These are phyloP conservation scores for Zaprionus ghesquierei DNA, from an alignment of 1,140 invertebrate genomes.

Conservation along the genomic window DNA sequence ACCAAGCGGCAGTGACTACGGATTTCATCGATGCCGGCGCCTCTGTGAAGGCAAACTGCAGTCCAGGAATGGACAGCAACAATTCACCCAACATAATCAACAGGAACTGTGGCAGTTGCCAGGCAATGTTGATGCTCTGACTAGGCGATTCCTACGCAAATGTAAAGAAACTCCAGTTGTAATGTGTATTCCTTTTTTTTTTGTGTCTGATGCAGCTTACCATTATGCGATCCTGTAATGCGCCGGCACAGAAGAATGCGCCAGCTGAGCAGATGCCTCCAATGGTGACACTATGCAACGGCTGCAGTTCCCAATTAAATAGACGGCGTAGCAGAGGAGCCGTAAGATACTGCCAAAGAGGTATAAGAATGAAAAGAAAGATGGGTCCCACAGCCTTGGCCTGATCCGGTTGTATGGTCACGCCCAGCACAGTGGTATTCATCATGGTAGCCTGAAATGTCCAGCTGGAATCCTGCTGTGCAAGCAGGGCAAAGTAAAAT, in stretches of 20 bases:
- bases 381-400: slow-evolving; percentile 79
- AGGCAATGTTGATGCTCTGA: slow-evolving; percentile 63
- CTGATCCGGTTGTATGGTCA: slow-evolving; percentile 77
- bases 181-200: not conserved
- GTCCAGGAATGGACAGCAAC: slow-evolving; percentile 75
- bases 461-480: slow-evolving; percentile 82
- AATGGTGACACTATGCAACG: slow-evolving; percentile 71
- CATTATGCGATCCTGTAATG: slow-evolving; percentile 65
- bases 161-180: not conserved
- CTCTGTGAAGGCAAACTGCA: slow-evolving; percentile 81
- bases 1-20: slow-evolving; percentile 83
- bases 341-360: slow-evolving; percentile 76
- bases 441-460: slow-evolving; percentile 80
- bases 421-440: slow-evolving; percentile 72
- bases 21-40: slow-evolving; percentile 83
- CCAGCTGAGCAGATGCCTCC: slow-evolving; percentile 73
- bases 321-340: slow-evolving; percentile 55
- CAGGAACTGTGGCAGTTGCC: slow-evolving; percentile 81
- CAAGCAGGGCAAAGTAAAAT: slow-evolving; percentile 75
- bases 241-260: slow-evolving; percentile 71
- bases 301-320: slow-evolving; percentile 61
- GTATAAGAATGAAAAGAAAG: slow-evolving; percentile 76
- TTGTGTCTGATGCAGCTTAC: not conserved
- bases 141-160: slow-evolving; percentile 41
- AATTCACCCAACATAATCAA: slow-evolving; percentile 78